Evolutionary conservation across 2,888 invertebrate genomes (phyloP).

Genomic region (Eledona agricola): DNA sequence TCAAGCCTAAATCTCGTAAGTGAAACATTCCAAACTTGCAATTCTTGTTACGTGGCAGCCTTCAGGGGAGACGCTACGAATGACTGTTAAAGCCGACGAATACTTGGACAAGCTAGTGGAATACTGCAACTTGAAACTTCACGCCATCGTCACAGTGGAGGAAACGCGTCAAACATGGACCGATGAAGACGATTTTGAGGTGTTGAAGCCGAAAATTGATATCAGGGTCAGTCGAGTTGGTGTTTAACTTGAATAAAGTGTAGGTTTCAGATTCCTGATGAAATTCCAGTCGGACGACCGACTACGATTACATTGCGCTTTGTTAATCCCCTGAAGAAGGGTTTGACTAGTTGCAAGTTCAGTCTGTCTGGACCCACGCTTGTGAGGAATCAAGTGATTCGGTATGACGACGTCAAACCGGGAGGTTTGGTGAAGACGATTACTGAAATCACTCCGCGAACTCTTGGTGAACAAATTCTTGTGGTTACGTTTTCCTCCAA

Average conservation of each 20-base stretch:
- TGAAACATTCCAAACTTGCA: slow-evolving; percentile 1
- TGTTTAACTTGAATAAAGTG: slow-evolving; percentile 6
- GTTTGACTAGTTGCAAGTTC: slow-evolving; percentile 74
- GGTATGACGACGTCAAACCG: slow-evolving; percentile 68
- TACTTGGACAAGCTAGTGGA: slow-evolving; percentile 83
- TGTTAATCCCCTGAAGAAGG: slow-evolving; percentile 73
- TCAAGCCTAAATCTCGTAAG: slow-evolving; percentile 72
- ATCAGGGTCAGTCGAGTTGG: slow-evolving; percentile 68
- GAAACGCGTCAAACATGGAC: slow-evolving; percentile 87
- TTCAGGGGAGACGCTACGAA: slow-evolving; percentile 63
- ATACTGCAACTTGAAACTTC: slow-evolving; percentile 81
- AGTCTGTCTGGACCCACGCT: slow-evolving; percentile 76
- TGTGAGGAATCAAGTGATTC: slow-evolving; percentile 67
- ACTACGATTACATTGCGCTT: slow-evolving; percentile 69
- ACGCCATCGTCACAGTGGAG: slow-evolving; percentile 78
- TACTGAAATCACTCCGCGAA: slow-evolving; percentile 70
- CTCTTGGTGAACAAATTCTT: slow-evolving; percentile 71
- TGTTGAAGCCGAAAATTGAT: slow-evolving; percentile 75
- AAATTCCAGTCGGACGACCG: slow-evolving; percentile 67
- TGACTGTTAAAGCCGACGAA: slow-evolving; percentile 72
- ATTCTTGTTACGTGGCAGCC: slow-evolving; percentile 7
- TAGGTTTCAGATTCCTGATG: slow-evolving; percentile 67
- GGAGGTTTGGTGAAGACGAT: slow-evolving; percentile 66
- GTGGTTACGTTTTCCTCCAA: slow-evolving; percentile 76
- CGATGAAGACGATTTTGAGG: slow-evolving; percentile 83